A percentile compares a stretch with the other conserved stretches of the same genome.
phyloP scores from a whole-genome alignment of 2,888 invertebrate genomes.

The Cheilosia scutellata region DNA sequence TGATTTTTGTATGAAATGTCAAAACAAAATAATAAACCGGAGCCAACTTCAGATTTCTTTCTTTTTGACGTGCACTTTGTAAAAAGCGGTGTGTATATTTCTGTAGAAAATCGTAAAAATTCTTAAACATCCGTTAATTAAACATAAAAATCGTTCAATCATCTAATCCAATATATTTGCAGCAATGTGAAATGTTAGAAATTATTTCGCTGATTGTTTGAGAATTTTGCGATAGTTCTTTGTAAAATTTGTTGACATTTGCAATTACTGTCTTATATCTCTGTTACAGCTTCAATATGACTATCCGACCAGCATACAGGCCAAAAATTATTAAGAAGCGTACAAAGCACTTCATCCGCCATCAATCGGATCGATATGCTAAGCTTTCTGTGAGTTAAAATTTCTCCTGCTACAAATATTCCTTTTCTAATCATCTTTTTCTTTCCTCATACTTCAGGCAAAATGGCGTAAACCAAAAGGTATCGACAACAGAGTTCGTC shows the following conservation, averaged over 20 bases:
- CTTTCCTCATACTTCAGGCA: slow-evolving; percentile 86
- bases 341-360: slow-evolving; percentile 98
- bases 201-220: slow-evolving; percentile 14
- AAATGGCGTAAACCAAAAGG: slow-evolving; percentile 99
- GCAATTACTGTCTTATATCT: slow-evolving; percentile 11
- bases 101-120: slow-evolving; percentile 79
- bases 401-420: slow-evolving; percentile 2
- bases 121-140: slow-evolving; percentile 78
- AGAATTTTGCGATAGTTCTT: slow-evolving; percentile 61
- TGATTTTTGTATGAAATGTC: slow-evolving; percentile 31
- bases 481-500: slow-evolving; percentile 99
- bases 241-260: slow-evolving; percentile 77
- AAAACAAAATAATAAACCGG: slow-evolving; percentile 72
- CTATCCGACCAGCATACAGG: slow-evolving; percentile 95
- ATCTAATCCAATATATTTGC: slow-evolving; percentile 23
- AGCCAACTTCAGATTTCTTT: slow-evolving; percentile 81
- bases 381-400: slow-evolving; percentile 91
- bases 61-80: slow-evolving; percentile 83
- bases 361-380: slow-evolving; percentile 99
- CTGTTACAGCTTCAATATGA: slow-evolving; percentile 87
- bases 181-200: slow-evolving; percentile 44
- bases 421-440: not conserved
- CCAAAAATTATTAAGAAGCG: slow-evolving; percentile 98
- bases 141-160: slow-evolving; percentile 59
- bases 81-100: slow-evolving; percentile 80